Evolutionary conservation across 1,140 invertebrate species (phyloP).

Genomic region (Holotrichia oblita): DNA sequence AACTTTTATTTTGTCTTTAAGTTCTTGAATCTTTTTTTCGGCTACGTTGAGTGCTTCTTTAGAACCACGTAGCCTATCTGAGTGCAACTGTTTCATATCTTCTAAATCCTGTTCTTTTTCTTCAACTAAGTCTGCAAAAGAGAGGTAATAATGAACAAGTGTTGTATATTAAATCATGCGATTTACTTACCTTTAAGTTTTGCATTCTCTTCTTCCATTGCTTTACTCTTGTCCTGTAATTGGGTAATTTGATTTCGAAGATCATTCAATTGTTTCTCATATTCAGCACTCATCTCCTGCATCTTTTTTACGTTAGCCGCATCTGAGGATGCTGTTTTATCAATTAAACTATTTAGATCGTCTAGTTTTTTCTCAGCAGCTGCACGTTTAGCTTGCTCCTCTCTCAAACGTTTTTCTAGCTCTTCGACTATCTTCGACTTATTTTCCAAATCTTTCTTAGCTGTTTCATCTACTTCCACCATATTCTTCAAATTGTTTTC

Average conservation of each 20-base stretch:
- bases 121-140: background rate
- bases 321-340: background rate
- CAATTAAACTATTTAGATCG: slow-evolving; percentile 14
- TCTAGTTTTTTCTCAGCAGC: background rate
- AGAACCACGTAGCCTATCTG: background rate
- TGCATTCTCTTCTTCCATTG: slow-evolving; percentile 25
- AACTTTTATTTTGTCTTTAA: slow-evolving; percentile 42
- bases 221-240: slow-evolving; percentile 22
- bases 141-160: background rate
- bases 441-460: slow-evolving; percentile 29
- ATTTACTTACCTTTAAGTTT: slow-evolving; percentile 37
- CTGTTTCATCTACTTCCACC: slow-evolving; percentile 2
- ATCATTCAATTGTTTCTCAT: slow-evolving; percentile 31
- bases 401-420: slow-evolving; percentile 4
- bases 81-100: background rate
- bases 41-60: background rate
- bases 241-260: slow-evolving; percentile 13
- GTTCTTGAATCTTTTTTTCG: slow-evolving; percentile 39
- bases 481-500: slow-evolving; percentile 31
- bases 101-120: background rate
- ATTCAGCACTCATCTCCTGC: slow-evolving; percentile 15
- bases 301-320: slow-evolving; percentile 37
- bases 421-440: slow-evolving; percentile 13
- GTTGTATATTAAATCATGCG: background rate
- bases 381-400: background rate